phyloP scores from a whole-genome alignment of 2,113 vertebrate genomes.

The Eleginops maclovinus region DNA sequence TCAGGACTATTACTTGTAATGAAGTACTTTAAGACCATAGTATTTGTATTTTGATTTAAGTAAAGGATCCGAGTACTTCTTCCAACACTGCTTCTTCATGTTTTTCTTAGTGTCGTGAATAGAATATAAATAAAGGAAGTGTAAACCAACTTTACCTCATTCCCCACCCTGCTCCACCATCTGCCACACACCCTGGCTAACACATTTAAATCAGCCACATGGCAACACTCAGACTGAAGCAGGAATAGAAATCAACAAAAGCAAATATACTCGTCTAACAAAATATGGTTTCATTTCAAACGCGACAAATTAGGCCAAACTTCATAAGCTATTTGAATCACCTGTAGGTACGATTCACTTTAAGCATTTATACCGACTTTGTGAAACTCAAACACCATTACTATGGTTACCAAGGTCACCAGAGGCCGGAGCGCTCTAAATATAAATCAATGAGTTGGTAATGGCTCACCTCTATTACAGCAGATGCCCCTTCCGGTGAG shows the following conservation, averaged over 20 bases:
- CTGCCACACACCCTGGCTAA: neutral
- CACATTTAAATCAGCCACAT: neutral
- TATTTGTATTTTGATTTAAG: too few relatives aligned
- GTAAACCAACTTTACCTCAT: neutral
- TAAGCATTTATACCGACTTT: constrained; percentile 16
- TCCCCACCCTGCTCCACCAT: neutral
- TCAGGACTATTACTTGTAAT: too few relatives aligned
- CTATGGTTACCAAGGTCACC: constrained; percentile 66
- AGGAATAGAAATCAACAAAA: neutral
- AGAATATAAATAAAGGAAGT: neutral
- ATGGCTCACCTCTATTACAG: constrained; percentile 59
- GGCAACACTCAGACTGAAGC: neutral
- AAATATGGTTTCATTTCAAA: neutral
- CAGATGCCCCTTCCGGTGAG: constrained; percentile 32
- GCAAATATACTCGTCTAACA: neutral
- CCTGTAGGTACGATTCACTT: neutral
- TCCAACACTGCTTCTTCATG: neutral
- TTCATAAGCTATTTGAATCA: neutral
- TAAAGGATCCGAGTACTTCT: too few relatives aligned
- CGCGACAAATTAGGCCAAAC: neutral
- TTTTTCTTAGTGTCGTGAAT: neutral
- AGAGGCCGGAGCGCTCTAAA: constrained; percentile 43
- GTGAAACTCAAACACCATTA: constrained; percentile 47
- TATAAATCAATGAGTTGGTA: constrained; percentile 48
- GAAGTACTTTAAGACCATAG: too few relatives aligned